Conservation (phyloP, 2,888 invertebrate genomes). For the Sepiola atlantica region DNA sequence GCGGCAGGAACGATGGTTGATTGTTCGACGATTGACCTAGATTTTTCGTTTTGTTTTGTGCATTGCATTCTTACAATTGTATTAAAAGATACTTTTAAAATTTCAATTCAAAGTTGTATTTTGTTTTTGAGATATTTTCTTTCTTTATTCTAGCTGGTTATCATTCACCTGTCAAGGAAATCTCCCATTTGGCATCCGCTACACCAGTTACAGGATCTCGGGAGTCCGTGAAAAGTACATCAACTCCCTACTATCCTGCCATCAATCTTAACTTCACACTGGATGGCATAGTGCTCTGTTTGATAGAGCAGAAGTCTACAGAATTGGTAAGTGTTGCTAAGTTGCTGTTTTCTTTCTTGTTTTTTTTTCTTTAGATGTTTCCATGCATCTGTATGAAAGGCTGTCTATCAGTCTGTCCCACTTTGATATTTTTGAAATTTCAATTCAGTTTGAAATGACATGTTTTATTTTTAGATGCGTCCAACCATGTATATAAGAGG, state of each 20-base stretch:
- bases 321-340: constrained; percentile 53
- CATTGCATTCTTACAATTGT: too few relatives aligned
- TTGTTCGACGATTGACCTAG: too few relatives aligned
- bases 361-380: too few relatives aligned
- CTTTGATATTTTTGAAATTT: too few relatives aligned
- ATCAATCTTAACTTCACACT: constrained; percentile 59
- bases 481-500: too few relatives aligned
- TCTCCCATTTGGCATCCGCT: constrained; percentile 51
- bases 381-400: too few relatives aligned
- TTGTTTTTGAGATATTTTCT: background rate
- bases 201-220: constrained; percentile 47
- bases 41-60: too few relatives aligned
- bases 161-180: constrained; percentile 51
- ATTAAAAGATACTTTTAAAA: background rate
- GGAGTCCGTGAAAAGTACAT: constrained; percentile 32
- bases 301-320: constrained; percentile 59
- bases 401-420: too few relatives aligned
- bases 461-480: too few relatives aligned
- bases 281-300: constrained; percentile 62
- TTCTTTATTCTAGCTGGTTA: constrained; percentile 36
- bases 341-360: background rate
- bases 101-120: background rate
- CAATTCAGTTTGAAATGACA: too few relatives aligned
- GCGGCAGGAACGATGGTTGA: too few relatives aligned
- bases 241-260: constrained; percentile 34